phyloP scores from a whole-genome alignment of 2,797 vertebrate species.

The Gymnodraco acuticeps region DNA sequence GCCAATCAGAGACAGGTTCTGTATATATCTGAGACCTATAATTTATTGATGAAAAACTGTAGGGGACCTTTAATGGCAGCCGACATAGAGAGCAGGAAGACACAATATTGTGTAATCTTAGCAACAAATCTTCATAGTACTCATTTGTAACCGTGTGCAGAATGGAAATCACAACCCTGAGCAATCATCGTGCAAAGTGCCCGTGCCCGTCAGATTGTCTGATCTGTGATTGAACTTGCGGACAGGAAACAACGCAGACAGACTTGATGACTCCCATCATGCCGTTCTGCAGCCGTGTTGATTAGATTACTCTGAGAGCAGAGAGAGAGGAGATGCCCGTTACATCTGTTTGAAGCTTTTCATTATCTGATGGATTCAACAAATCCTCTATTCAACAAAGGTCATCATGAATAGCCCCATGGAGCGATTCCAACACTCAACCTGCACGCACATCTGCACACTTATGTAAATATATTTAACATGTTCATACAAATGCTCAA shows the following conservation, averaged over 20 bases:
- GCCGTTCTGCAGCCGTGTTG: conserved; percentile 1
- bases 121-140: too few species aligned
- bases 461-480: too few species aligned
- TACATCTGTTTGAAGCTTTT: conserved; percentile 6
- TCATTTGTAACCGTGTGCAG: background rate
- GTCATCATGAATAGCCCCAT: too few species aligned
- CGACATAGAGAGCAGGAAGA: too few species aligned
- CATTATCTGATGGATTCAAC: background rate
- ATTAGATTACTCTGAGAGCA: conserved; percentile 36
- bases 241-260: conserved; percentile 51
- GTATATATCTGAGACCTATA: too few species aligned
- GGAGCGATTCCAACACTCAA: too few species aligned
- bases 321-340: conserved; percentile 3
- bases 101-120: background rate
- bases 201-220: background rate
- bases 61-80: too few species aligned
- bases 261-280: conserved; percentile 25
- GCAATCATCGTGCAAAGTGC: background rate
- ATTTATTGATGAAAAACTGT: too few species aligned
- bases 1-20: too few species aligned
- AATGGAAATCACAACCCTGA: background rate
- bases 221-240: conserved; percentile 1
- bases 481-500: too few species aligned
- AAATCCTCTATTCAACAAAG: background rate
- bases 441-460: too few species aligned